Evolutionary conservation across 2,888 invertebrate species (phyloP).

Genomic region (Selenia dentaria): DNA sequence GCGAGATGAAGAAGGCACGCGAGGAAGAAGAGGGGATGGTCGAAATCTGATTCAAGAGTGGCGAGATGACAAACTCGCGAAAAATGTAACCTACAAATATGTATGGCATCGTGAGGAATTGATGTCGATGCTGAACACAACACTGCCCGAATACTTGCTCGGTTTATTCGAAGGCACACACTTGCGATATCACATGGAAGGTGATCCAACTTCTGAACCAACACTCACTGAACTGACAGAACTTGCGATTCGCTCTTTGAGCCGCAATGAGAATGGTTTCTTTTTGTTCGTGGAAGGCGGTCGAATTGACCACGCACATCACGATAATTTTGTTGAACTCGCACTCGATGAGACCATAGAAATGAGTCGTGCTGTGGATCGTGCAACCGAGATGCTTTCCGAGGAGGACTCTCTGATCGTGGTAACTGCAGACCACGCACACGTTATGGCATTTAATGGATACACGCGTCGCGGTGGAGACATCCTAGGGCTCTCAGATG

Average conservation of each 20-base stretch:
- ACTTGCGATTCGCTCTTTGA: constrained; percentile 88
- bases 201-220: constrained; percentile 86
- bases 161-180: constrained; percentile 87
- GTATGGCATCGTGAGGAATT: constrained; percentile 76
- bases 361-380: constrained; percentile 82
- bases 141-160: constrained; percentile 83
- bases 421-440: constrained; percentile 91
- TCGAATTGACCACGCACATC: constrained; percentile 87
- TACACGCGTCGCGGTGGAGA: constrained; percentile 83
- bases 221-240: constrained; percentile 76
- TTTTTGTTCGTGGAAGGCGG: constrained; percentile 90
- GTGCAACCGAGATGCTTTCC: constrained; percentile 69
- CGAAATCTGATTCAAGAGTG: constrained; percentile 88
- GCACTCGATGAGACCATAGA: constrained; percentile 89
- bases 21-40: constrained; percentile 82
- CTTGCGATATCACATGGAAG: constrained; percentile 88
- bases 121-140: constrained; percentile 51
- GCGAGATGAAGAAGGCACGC: constrained; percentile 75
- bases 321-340: constrained; percentile 77
- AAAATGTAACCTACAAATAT: constrained; percentile 66
- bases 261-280: constrained; percentile 87
- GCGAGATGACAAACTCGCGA: constrained; percentile 71
- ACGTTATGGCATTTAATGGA: constrained; percentile 88
- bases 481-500: constrained; percentile 63
- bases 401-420: constrained; percentile 87